Conservation (phyloP, 2,888 invertebrate species). For the Orgyia antiqua region DNA sequence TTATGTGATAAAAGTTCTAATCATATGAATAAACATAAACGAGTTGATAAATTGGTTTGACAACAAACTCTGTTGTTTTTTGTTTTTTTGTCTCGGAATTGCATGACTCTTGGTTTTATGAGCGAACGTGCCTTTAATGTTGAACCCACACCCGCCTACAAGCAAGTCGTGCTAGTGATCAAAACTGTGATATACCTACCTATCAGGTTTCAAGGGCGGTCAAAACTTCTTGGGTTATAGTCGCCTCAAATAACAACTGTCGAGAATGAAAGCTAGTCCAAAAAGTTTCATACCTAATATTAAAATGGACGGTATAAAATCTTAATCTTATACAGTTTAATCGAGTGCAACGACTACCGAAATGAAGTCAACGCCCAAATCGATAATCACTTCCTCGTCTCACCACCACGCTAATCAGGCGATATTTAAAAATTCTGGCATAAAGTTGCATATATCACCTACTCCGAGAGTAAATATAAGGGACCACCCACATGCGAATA, state of each 20-base stretch:
- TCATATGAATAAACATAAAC: conserved; percentile 9
- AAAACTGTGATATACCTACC: background rate
- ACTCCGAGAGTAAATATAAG: no score
- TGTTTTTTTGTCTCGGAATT: background rate
- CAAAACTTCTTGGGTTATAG: no score
- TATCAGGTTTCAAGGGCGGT: no score
- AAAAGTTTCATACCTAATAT: no score
- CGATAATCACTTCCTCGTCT: conserved; percentile 7
- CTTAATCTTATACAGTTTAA: no score
- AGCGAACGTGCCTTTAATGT: background rate
- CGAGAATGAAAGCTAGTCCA: no score
- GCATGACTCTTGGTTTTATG: conserved; percentile 3
- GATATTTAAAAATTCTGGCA: no score
- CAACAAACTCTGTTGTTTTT: conserved; percentile 6
- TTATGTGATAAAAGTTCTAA: conserved; percentile 12
- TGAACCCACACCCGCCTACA: conserved; percentile 2
- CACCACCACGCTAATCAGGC: conserved; percentile 3
- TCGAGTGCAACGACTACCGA: conserved; percentile 1
- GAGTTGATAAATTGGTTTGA: conserved; percentile 11
- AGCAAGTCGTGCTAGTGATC: conserved; percentile 8
- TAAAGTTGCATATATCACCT: no score
- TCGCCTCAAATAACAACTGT: no score
- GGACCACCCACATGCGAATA: no score
- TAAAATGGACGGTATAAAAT: no score
- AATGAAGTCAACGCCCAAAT: conserved; percentile 14